These are phyloP conservation scores for Megalops cyprinoides DNA, from an alignment of 2,797 vertebrate genomes.

Conservation along the genomic window DNA sequence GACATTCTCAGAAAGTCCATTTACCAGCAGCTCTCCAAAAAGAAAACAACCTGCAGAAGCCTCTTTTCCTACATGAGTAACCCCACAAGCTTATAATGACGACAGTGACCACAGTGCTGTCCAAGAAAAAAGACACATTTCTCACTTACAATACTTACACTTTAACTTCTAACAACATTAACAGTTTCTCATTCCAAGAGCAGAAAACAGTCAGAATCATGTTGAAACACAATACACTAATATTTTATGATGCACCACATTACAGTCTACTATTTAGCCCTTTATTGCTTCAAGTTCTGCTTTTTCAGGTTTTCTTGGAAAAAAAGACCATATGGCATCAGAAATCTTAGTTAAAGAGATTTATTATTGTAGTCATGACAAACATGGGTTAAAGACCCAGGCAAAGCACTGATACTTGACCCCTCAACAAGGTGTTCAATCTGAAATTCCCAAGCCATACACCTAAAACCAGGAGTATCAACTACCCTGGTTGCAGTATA, in stretches of 20 bases:
- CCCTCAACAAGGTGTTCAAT: too few species aligned
- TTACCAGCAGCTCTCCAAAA: slow-evolving; percentile 16
- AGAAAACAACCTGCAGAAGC: neutral
- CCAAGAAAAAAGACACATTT: neutral
- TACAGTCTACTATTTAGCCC: neutral
- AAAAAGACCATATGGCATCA: neutral
- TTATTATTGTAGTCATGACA: too few species aligned
- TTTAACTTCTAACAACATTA: neutral
- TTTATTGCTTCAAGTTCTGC: neutral
- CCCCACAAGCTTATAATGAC: neutral
- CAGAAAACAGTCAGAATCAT: neutral
- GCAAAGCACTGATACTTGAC: too few species aligned
- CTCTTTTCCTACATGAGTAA: neutral
- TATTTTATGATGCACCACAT: neutral
- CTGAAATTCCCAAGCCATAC: too few species aligned
- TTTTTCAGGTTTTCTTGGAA: neutral
- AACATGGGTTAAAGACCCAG: too few species aligned
- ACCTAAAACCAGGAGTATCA: too few species aligned
- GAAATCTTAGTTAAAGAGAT: too few species aligned
- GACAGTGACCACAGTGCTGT: neutral
- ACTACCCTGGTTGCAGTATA: too few species aligned
- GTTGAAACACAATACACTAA: neutral
- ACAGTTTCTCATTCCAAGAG: neutral
- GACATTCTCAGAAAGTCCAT: neutral
- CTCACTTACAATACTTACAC: neutral